Base-by-base conservation (phyloP, 2,797 vertebrate species). In the Pelodytes ibericus region DNA sequence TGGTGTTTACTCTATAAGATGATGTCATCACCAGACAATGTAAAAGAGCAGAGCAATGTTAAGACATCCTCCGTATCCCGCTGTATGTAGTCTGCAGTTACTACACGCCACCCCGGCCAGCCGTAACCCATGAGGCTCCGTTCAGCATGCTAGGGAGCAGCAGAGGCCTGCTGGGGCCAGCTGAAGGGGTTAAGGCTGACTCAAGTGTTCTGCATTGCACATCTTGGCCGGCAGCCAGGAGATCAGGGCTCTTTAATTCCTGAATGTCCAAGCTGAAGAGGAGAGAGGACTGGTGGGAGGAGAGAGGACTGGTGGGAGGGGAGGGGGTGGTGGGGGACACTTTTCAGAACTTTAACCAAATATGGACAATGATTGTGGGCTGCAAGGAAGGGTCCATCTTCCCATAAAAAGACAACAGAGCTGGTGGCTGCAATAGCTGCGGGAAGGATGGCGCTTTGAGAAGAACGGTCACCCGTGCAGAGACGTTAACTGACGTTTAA, bases 341-440 rank as follows among this genome's bases (percentile, higher is more conserved):
- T 47, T 72, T 68, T 25, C 31, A 73, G 51, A 83, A 56, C 8
- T 80, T 74, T 82, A 20, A 71, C 72, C 81, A 3, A 70, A 80
- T 60, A 74, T 71, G 31, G 71, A 74, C 25, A 84, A 68, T 25
- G 69, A 51, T 81, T 66, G 3, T 58, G 58, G 29, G 81, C 8
- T 76, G 16, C 64, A 56, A 39, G 64, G 71, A 57, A 75, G 69
- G 74, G 63, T n/a, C 0, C 20, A 71, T 2, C 8, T 65, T 85
- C 82, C 80, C 56, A 61, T 72, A 65, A 82, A 84, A 82, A 27
- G 74, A 44, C 27, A 70, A n/a, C 47, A 13, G 70, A 18, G 11
- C 24, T 27, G 22, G 56, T 18, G 29, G 1, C 6, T 47, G 10
- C 1, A 26, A 13, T 10, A 6, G 51, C 33, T 3, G 62, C 11